These are phyloP conservation scores for Hafferia zeledoni DNA, from an alignment of 2,797 vertebrate genomes.

Conservation along the genomic window DNA sequence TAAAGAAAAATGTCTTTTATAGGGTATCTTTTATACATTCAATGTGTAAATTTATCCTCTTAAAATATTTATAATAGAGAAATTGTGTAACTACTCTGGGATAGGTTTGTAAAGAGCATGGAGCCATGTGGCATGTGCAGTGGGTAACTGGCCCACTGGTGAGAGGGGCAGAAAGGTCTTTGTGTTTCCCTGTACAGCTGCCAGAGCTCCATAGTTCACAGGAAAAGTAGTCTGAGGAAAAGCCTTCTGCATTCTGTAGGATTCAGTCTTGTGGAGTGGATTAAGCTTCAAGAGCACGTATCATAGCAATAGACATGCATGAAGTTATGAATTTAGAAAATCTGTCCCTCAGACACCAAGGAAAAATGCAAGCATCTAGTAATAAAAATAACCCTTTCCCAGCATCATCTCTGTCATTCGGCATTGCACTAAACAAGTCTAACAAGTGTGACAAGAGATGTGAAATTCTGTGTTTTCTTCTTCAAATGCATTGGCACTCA, in stretches of 20 bases:
- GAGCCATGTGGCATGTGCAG: background rate
- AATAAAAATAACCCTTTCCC: background rate
- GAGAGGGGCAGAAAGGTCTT: background rate
- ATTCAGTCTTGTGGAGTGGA: background rate
- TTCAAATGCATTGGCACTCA: background rate
- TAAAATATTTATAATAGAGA: background rate
- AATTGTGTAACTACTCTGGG: background rate
- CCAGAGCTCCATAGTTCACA: background rate
- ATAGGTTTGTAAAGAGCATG: background rate
- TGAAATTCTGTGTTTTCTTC: background rate
- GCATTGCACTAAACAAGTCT: background rate
- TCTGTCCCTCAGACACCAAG: background rate
- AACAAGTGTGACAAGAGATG: background rate
- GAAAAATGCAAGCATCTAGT: background rate
- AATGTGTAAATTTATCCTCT: background rate
- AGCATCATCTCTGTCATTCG: fast-evolving
- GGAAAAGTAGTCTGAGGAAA: background rate
- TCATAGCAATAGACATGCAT: background rate
- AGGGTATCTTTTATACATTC: background rate
- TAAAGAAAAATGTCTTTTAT: background rate
- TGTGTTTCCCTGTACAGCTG: background rate
- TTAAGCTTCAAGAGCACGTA: background rate
- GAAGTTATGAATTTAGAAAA: background rate
- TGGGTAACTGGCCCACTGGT: background rate
- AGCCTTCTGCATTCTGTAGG: background rate